These are phyloP conservation scores for Meteorus colon DNA, from an alignment of 2,888 invertebrate species.

Conservation along the genomic window DNA sequence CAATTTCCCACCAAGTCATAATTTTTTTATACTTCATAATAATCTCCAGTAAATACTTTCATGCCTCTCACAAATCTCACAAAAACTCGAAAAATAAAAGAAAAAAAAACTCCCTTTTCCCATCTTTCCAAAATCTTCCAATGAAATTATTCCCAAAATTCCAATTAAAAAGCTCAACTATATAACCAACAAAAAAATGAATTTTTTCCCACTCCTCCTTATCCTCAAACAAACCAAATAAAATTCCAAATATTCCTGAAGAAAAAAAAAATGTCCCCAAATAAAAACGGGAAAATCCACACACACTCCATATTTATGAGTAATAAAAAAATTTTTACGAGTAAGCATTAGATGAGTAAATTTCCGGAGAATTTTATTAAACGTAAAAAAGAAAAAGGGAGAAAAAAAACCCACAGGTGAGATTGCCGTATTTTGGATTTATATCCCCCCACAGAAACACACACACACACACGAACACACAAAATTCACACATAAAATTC, in stretches of 20 bases:
- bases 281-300: neutral
- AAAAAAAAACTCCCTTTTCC: too few species aligned
- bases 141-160: too few species aligned
- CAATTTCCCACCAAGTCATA: too few species aligned
- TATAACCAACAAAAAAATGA: neutral
- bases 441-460: neutral
- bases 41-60: too few species aligned
- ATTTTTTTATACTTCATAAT: too few species aligned
- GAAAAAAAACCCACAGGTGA: neutral
- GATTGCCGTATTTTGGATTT: neutral
- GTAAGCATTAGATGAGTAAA: neutral
- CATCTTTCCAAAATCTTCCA: too few species aligned
- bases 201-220: neutral
- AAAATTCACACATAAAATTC: neutral
- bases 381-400: neutral
- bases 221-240: neutral
- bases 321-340: neutral
- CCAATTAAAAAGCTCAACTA: too few species aligned
- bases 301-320: neutral
- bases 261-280: neutral
- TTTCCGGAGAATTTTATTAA: conserved; percentile 1
- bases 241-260: neutral
- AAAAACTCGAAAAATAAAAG: too few species aligned
- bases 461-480: too few species aligned
- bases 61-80: too few species aligned